Conservation (phyloP, 2,888 invertebrate species). For the Tetrapedia diversipes region DNA sequence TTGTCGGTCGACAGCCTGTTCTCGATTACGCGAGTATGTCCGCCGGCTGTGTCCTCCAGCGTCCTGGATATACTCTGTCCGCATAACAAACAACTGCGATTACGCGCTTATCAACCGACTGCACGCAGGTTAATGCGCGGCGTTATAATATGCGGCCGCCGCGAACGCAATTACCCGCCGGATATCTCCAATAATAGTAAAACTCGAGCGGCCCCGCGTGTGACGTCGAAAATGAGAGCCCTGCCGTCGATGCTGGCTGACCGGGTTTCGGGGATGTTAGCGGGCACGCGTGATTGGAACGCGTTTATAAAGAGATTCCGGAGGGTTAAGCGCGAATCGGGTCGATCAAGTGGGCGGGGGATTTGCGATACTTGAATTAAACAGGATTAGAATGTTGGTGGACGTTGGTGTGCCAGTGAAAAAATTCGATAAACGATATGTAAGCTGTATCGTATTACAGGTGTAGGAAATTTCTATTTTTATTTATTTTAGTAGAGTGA, state of each 20-base stretch:
- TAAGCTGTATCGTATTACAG: too few relatives aligned
- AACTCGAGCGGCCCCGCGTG: slow-evolving; percentile 27
- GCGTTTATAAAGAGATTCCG: neutral
- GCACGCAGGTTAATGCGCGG: slow-evolving; percentile 53
- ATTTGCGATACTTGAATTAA: neutral
- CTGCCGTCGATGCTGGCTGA: neutral
- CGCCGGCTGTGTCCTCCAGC: neutral
- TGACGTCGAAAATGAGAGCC: neutral
- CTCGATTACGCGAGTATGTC: slow-evolving; percentile 11
- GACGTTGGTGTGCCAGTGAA: too few relatives aligned
- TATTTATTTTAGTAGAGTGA: too few relatives aligned
- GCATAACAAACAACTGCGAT: slow-evolving; percentile 57
- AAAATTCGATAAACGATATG: too few relatives aligned
- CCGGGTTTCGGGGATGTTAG: too few relatives aligned
- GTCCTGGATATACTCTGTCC: slow-evolving; percentile 23
- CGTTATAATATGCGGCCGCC: slow-evolving; percentile 35
- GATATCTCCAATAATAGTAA: slow-evolving; percentile 39
- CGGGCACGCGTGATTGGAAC: neutral
- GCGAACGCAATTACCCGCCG: slow-evolving; percentile 43
- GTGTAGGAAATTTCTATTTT: too few relatives aligned
- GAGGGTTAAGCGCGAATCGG: neutral
- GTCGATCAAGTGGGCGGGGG: neutral
- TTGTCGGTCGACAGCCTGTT: neutral
- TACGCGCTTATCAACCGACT: slow-evolving; percentile 61
- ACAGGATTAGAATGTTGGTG: too few relatives aligned